Conservation (phyloP, 2,113 vertebrate species). For the Otus sunia region DNA sequence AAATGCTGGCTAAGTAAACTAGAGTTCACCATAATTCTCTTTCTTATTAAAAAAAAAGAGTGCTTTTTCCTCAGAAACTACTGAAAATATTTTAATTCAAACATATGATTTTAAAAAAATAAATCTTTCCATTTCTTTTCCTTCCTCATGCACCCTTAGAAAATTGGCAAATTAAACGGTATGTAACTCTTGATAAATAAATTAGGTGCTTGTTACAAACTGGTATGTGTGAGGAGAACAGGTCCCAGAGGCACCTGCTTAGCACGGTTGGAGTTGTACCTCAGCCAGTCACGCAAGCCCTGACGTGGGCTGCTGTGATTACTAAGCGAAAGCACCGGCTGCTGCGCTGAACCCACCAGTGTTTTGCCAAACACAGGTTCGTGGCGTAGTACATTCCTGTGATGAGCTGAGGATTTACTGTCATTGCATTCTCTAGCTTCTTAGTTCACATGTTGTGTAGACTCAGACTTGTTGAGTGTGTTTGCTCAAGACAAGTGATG, state of each 20-base stretch:
- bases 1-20: not conserved
- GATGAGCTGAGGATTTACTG: not conserved
- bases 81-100: not conserved
- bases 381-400: fast-evolving
- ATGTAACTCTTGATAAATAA: not conserved
- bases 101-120: not conserved
- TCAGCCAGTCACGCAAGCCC: not conserved
- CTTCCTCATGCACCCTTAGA: not conserved
- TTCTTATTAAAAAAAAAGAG: not conserved
- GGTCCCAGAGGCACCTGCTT: too few species aligned
- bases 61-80: not conserved
- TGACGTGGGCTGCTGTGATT: not conserved
- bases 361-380: not conserved
- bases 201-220: not conserved
- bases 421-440: fast-evolving
- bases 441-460: fast-evolving
- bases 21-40: not conserved
- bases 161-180: not conserved
- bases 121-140: not conserved
- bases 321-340: too few species aligned
- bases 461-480: not conserved
- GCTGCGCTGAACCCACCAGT: fast-evolving
- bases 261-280: not conserved
- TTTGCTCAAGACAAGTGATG: not conserved
- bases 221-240: not conserved